phyloP scores from a whole-genome alignment of 2,113 vertebrate genomes.

The Oryzias celebensis region DNA sequence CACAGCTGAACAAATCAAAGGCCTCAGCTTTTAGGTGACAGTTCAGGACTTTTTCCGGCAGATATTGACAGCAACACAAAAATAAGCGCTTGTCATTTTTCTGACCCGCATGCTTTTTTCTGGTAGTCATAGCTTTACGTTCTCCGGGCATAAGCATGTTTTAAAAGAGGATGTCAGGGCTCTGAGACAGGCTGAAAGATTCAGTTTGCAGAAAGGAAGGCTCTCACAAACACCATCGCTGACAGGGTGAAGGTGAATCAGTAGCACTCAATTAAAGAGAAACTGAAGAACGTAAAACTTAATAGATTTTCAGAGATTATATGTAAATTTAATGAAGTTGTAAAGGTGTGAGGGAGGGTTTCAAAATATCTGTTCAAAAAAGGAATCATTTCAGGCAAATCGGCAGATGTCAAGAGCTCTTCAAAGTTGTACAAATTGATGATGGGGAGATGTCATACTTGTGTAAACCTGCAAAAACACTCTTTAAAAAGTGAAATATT shows the following conservation, averaged over 20 bases:
- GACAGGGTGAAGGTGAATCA: not conserved
- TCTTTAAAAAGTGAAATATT: too few relatives aligned
- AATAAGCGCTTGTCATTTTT: not conserved
- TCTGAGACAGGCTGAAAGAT: not conserved
- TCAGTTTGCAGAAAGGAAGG: not conserved
- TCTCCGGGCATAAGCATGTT: not conserved
- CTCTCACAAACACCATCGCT: not conserved
- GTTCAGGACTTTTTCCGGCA: slow-evolving; percentile 13
- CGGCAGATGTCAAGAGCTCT: too few relatives aligned
- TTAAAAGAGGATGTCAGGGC: not conserved
- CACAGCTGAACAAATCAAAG: slow-evolving; percentile 25
- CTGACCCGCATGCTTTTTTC: not conserved
- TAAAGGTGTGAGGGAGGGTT: too few relatives aligned
- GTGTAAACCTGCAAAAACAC: too few relatives aligned
- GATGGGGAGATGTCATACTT: too few relatives aligned
- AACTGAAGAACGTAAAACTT: not conserved
- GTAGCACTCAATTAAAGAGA: not conserved
- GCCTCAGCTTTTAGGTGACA: not conserved
- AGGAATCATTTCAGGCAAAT: too few relatives aligned
- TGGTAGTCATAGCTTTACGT: not conserved
- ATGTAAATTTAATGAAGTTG: not conserved
- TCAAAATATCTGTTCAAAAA: too few relatives aligned
- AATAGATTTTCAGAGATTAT: not conserved
- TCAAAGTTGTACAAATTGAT: too few relatives aligned
- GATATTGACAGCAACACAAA: not conserved